Evolutionary conservation across 2,888 invertebrate species (phyloP).

Genomic region (Hyles lineata): DNA sequence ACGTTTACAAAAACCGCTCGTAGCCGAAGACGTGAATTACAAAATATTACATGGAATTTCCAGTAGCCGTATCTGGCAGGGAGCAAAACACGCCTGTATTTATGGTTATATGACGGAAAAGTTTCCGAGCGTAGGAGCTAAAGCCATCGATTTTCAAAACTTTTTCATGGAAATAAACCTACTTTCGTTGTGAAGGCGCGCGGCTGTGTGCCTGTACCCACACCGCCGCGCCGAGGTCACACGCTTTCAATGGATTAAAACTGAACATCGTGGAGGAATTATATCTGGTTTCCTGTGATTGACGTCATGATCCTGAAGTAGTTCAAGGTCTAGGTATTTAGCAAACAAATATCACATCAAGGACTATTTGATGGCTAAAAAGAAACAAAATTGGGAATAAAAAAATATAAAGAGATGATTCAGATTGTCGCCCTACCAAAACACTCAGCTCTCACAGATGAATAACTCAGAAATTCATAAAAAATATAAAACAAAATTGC

Average conservation of each 20-base stretch:
- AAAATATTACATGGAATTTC: constrained; percentile 67
- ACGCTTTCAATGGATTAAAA: constrained; percentile 57
- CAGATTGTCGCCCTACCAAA: background rate
- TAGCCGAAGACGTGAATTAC: constrained; percentile 54
- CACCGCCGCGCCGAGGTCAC: constrained; percentile 69
- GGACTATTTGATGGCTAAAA: background rate
- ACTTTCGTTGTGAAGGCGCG: constrained; percentile 78
- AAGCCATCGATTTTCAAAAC: constrained; percentile 86
- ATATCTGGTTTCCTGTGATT: constrained; percentile 15
- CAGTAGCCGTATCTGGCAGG: constrained; percentile 60
- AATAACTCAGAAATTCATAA: background rate
- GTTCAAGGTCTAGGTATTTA: background rate
- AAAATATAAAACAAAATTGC: constrained; percentile 4
- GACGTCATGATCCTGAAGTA: background rate
- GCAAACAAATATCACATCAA: background rate
- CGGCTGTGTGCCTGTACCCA: constrained; percentile 67
- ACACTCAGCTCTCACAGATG: background rate
- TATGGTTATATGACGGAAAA: constrained; percentile 83
- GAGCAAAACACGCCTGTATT: constrained; percentile 81
- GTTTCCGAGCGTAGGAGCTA: constrained; percentile 82
- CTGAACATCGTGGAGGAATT: constrained; percentile 10
- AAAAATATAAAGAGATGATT: background rate
- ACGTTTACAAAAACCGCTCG: constrained; percentile 48
- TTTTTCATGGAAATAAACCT: constrained; percentile 86
- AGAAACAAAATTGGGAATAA: background rate